A percentile compares a stretch with the other conserved stretches of the same genome.
Evolutionary conservation across 2,797 vertebrate species (phyloP).

Genomic region (Anolis apletophallus): DNA sequence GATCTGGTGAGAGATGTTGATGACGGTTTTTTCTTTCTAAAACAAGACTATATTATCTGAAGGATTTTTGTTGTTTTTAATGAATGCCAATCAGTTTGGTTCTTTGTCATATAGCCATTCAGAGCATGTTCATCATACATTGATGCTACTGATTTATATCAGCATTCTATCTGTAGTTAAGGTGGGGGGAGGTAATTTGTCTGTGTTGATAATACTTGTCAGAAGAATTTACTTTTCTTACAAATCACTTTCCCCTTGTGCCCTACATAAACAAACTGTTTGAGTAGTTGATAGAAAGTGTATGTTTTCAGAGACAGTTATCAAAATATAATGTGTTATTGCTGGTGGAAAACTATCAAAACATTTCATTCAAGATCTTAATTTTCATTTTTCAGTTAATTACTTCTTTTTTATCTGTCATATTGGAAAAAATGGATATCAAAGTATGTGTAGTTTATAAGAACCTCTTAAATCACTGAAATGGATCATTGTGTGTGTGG

Average conservation of each 20-base stretch:
- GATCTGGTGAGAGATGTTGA: background rate
- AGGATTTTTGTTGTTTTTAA: background rate
- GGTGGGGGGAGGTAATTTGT: background rate
- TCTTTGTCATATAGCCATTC: background rate
- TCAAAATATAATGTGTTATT: background rate
- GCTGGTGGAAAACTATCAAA: background rate
- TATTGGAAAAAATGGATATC: background rate
- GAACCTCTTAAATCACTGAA: background rate
- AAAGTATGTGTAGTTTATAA: too few species aligned
- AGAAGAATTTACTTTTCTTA: background rate
- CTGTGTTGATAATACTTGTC: background rate
- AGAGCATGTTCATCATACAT: background rate
- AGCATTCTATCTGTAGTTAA: background rate
- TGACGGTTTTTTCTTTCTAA: background rate
- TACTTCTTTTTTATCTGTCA: background rate
- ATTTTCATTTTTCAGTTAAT: background rate
- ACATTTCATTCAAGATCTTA: background rate
- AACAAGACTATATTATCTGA: background rate
- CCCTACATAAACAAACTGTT: background rate
- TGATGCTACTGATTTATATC: background rate
- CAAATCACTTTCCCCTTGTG: background rate
- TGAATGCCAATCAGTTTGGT: background rate
- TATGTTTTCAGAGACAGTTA: background rate
- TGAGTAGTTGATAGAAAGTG: background rate
- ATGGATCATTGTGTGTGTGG: background rate